Base-by-base conservation (phyloP, 2,113 vertebrate species). In the Hemibagrus wyckioides region DNA sequence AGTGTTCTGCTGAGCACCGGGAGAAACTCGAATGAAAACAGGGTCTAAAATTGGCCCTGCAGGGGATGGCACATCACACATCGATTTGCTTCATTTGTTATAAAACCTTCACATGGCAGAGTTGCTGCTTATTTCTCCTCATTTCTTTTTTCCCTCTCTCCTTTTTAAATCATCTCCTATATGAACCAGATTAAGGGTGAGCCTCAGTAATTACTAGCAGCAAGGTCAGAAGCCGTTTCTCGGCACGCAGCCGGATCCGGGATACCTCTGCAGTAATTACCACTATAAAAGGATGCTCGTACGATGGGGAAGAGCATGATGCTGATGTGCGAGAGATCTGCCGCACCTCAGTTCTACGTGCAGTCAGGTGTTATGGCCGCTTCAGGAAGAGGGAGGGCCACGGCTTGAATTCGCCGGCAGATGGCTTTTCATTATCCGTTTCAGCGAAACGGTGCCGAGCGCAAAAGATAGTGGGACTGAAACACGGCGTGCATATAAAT, bases 361-460 rank as follows among this genome's bases (percentile, higher is more conserved):
- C 61, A 82, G 23, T 65, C 54, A 81, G 82, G 81, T 71, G 65
- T 89, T 86, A 73, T 57, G 23, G 33, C 61, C 65, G 30, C 48
- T 71, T 41, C 33, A 11, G 81, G 39, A 76, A 48, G 59, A 41
- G 81, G 44, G 71, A 56, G 71, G 28, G 77, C 3, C 19, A 13
- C 11, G 33, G 30, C 8, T 81, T 44, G 69, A 87, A 84, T 86
- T 88, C 71, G 59, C 61, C 59, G 84, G 80, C 90, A 91, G 89
- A 91, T 91, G 90, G 91, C 83, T 75, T 89, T 92, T 88, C 85
- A 89, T 91, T 85, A 91, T 81, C 82, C 21, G 41, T 71, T n/a
- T 71, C 8, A 80, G 71, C 85, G 82, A 73, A 83, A 91, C 77
- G 90, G 87, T 84, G 87, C 65, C 41, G 44, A 30, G 76, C 36